phyloP scores from a whole-genome alignment of 2,888 invertebrate genomes.

The Drosophila mercatorum region DNA sequence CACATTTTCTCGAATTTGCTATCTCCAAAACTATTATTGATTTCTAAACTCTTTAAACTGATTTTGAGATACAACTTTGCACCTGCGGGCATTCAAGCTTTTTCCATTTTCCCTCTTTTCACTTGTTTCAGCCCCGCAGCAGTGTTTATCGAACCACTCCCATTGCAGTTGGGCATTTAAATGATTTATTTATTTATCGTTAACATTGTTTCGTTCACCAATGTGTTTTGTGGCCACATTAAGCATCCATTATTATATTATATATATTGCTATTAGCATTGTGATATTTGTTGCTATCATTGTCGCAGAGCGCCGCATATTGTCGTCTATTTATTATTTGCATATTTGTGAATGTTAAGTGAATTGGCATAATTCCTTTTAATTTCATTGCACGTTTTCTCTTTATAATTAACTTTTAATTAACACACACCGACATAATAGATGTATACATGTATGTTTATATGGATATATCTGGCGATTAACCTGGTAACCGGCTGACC shows the following conservation, averaged over 20 bases:
- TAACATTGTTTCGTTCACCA: background rate
- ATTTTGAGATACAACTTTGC: background rate
- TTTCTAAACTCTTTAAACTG: background rate
- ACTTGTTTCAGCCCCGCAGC: background rate
- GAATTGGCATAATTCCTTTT: constrained; percentile 47
- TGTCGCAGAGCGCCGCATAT: constrained; percentile 22
- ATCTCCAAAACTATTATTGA: too few species aligned
- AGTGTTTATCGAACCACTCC: background rate
- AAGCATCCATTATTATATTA: background rate
- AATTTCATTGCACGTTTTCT: constrained; percentile 47
- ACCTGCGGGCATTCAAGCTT: too few species aligned
- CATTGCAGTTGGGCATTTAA: background rate
- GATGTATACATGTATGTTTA: background rate
- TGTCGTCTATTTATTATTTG: constrained; percentile 13
- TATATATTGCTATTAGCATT: background rate
- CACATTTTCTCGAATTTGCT: too few species aligned
- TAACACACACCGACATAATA: constrained; percentile 25
- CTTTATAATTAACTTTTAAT: constrained; percentile 55
- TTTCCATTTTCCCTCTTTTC: background rate
- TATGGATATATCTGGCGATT: constrained; percentile 14
- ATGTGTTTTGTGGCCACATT: constrained; percentile 1
- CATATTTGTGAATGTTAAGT: constrained; percentile 51
- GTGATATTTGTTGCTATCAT: background rate
- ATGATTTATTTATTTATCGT: constrained; percentile 1
- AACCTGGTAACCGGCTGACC: constrained; percentile 36